Conservation (phyloP, 2,113 vertebrate genomes). For the Colius striatus region DNA sequence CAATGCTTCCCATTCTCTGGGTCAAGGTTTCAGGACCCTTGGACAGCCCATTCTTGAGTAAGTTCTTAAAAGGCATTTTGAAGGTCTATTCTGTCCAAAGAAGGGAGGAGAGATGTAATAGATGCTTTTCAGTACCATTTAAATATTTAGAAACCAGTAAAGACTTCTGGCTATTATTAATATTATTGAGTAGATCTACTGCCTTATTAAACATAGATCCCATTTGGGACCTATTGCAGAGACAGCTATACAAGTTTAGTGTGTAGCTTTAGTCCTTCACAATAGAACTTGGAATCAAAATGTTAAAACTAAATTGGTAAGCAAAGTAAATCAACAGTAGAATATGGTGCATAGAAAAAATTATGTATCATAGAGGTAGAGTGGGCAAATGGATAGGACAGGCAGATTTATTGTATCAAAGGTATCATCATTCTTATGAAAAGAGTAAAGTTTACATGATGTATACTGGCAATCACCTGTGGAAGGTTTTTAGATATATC, state of each 20-base stretch:
- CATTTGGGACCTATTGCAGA: not conserved
- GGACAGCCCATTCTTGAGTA: rapidly evolving
- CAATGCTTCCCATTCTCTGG: not conserved
- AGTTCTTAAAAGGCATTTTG: not conserved
- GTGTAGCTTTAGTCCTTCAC: not conserved
- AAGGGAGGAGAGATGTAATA: not conserved
- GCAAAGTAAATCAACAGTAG: not conserved
- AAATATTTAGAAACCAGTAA: not conserved
- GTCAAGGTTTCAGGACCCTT: not conserved
- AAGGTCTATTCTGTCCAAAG: not conserved
- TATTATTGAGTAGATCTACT: not conserved
- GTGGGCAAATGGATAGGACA: not conserved
- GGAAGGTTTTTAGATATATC: not conserved
- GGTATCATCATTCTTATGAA: not conserved
- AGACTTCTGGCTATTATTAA: not conserved
- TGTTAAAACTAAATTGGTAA: not conserved
- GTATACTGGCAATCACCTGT: not conserved
- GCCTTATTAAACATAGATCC: not conserved
- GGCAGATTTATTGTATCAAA: not conserved
- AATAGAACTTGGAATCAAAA: not conserved
- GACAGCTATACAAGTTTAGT: not conserved
- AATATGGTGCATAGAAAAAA: not conserved
- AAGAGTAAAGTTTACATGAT: not conserved
- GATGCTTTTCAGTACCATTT: not conserved
- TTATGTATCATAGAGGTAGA: not conserved